A percentile compares a stretch with the other conserved stretches of the same genome.
Conservation (phyloP, 64 coral and sea anemone genomes). For the Montipora sp. region DNA sequence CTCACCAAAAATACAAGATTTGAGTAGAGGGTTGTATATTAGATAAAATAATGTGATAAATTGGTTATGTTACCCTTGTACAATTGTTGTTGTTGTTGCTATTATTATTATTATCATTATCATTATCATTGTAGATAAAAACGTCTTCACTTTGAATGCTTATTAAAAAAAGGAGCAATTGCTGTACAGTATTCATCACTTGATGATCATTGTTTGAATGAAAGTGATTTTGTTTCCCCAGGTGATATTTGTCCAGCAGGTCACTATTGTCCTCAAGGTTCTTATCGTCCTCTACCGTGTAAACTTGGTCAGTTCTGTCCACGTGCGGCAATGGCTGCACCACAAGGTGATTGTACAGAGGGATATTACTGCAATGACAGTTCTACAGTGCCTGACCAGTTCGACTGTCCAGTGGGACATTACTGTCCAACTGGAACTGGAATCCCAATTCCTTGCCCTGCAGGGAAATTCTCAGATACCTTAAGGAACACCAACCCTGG, state of each 20-base stretch:
- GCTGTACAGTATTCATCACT: no score
- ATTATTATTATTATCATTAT: no score
- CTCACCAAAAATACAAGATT: no score
- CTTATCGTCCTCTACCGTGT: constrained; percentile 74
- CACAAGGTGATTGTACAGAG: constrained; percentile 70
- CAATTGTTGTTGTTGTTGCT: no score
- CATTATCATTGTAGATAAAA: no score
- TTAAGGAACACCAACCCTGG: constrained; percentile 42
- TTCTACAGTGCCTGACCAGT: constrained; percentile 88
- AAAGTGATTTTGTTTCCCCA: neutral
- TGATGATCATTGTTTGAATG: no score
- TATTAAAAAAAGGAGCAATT: no score
- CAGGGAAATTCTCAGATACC: constrained; percentile 82
- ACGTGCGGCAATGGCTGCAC: constrained; percentile 57
- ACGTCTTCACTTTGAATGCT: no score
- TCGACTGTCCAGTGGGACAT: constrained; percentile 80
- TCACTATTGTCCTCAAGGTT: constrained; percentile 84
- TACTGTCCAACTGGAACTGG: constrained; percentile 92
- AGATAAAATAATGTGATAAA: no score
- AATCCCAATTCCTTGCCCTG: constrained; percentile 72
- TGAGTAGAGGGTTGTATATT: no score
- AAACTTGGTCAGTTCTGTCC: constrained; percentile 81
- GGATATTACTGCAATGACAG: constrained; percentile 95
- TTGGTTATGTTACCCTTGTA: no score
- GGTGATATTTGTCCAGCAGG: constrained; percentile 97